Percentiles rank a stretch among this genome's conserved stretches.
phyloP scores from a whole-genome alignment of 2,113 vertebrate genomes.

The Osmerus mordax region DNA sequence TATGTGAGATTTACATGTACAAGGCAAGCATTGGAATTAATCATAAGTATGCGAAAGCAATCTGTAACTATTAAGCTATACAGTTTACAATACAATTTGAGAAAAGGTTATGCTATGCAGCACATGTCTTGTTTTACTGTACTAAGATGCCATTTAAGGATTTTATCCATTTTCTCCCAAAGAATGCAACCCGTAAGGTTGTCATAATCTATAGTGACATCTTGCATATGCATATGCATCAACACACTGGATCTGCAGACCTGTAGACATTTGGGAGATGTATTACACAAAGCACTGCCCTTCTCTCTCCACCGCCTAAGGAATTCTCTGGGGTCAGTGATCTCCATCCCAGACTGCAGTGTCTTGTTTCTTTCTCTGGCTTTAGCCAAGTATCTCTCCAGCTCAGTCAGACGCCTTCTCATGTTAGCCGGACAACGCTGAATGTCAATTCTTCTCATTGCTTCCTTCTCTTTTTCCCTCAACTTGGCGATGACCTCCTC shows the following conservation, averaged over 20 bases:
- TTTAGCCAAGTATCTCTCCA: background rate
- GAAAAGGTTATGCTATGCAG: too few relatives aligned
- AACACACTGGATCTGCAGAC: accelerated
- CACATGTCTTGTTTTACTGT: too few relatives aligned
- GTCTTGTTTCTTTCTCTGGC: background rate
- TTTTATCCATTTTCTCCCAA: background rate
- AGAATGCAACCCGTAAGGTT: background rate
- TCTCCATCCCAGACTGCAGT: background rate
- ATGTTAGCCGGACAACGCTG: background rate
- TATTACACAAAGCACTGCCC: background rate
- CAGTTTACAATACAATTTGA: too few relatives aligned
- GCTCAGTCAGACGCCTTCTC: background rate
- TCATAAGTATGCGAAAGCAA: too few relatives aligned
- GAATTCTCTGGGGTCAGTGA: background rate
- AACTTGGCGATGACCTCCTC: background rate
- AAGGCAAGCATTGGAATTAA: too few relatives aligned
- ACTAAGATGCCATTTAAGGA: background rate
- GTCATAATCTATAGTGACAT: background rate
- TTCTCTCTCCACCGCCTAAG: background rate
- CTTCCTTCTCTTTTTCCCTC: background rate
- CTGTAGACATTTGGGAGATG: background rate
- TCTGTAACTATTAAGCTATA: too few relatives aligned
- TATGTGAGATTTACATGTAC: too few relatives aligned
- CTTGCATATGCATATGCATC: too few relatives aligned
- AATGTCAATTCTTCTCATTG: background rate